Evolutionary conservation across 2,797 vertebrate species (phyloP).

Genomic region (Gymnothorax javanicus): DNA sequence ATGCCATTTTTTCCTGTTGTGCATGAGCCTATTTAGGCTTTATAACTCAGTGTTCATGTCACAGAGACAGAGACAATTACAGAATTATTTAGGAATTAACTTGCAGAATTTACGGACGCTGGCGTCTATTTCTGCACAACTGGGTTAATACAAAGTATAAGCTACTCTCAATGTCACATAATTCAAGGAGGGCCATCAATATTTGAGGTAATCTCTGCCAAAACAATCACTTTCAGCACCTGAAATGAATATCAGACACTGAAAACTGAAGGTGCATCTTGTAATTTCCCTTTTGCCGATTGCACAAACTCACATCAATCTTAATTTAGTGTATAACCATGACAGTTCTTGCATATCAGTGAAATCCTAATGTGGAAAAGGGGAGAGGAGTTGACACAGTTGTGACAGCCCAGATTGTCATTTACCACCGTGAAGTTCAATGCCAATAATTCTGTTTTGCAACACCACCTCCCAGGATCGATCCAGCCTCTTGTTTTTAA

Average conservation of each 20-base stretch:
- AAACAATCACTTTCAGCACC: not conserved
- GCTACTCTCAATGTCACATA: not conserved
- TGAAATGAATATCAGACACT: not conserved
- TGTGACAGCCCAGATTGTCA: constrained; percentile 52
- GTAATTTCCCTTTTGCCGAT: constrained; percentile 41
- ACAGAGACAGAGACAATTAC: too few species aligned
- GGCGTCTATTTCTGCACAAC: too few species aligned
- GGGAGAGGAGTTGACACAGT: constrained; percentile 47
- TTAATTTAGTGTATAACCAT: constrained; percentile 52
- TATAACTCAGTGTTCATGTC: too few species aligned
- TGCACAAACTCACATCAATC: constrained; percentile 54
- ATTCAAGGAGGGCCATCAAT: not conserved
- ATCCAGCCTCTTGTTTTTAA: constrained; percentile 46
- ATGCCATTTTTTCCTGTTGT: too few species aligned
- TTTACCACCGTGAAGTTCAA: constrained; percentile 54
- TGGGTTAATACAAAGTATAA: not conserved
- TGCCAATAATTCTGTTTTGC: constrained; percentile 46
- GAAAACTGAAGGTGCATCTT: constrained; percentile 39
- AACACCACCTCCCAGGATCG: constrained; percentile 36
- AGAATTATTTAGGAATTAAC: too few species aligned
- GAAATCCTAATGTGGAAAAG: constrained; percentile 57
- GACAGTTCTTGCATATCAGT: constrained; percentile 45
- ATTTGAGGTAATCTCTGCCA: not conserved
- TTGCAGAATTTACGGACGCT: too few species aligned
- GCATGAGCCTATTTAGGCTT: too few species aligned